Base-by-base conservation (phyloP, 2,113 vertebrate genomes). In the Callorhinus ursinus region DNA sequence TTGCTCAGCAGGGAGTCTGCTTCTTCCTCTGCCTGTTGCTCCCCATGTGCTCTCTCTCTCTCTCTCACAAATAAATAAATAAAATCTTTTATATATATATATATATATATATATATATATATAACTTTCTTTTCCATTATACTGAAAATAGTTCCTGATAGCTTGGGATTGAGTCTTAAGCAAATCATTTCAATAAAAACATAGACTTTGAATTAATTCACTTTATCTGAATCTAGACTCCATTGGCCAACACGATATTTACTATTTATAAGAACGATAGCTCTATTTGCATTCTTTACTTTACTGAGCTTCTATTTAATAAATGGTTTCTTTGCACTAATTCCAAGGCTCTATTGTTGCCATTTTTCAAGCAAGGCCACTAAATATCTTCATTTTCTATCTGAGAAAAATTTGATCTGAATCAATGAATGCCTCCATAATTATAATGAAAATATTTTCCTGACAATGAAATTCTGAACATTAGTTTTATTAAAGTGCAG, bases 401-500 rank as follows among this genome's bases (percentile, higher is more conserved):
- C 14, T 84, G 16, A 90, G 22, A 8, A 69, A 96, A 95, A 10
- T 51, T 49, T 85, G 22, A 33, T 88, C 71, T 76, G 3, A 63
- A 82, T 72, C 4, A 88, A 69, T 28, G 71, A 81, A 77, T 87
- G 6, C 28, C 13, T 96, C 39, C 33, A 95, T 67, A 82, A 82
- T 39, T 89, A 81, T 59, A 57, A 93, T 53, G 49, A 55, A 61
- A 81, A 92, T 8, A 65, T 26, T 42, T 79, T 82, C 42, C 49
- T 63, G 53, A 46, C 59, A 93, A 26, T 93, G 42, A 77, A 71
- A 80, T 97, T 92, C 22, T 90, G 24, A 95, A 46, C 21, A 61
- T 82, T 97, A 93, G 10, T 76, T 96, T 89, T 83, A 57, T 53
- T 83, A 31, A 67, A 63, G 13, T 87, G 2, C 1, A 22, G 0